These are phyloP conservation scores for Turritopsis dohrnii DNA, from an alignment of 30 jellyfish, hydroid and myxozoan genomes.

Conservation along the genomic window DNA sequence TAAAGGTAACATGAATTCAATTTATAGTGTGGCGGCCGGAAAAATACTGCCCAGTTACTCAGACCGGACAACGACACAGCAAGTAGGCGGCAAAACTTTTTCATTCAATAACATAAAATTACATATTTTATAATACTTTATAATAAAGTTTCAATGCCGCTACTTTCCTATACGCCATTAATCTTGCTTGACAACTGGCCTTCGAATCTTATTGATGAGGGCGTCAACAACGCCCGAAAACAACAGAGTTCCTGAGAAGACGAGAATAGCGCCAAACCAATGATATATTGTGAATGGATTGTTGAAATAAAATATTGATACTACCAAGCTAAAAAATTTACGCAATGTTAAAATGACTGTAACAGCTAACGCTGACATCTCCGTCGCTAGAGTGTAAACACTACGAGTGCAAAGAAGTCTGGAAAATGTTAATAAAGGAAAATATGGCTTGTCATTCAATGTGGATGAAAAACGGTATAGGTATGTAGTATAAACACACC, in stretches of 20 bases:
- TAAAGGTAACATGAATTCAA: too few relatives aligned
- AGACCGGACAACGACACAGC: not conserved
- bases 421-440: conserved; percentile 2
- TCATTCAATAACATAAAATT: not conserved
- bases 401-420: conserved; percentile 79
- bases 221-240: conserved; percentile 38
- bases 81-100: not conserved
- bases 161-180: not conserved
- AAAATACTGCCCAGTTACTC: too few relatives aligned
- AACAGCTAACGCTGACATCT: conserved; percentile 66
- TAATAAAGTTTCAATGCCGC: not conserved
- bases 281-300: conserved; percentile 80
- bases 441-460: too few relatives aligned
- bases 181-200: not conserved
- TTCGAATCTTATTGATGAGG: not conserved
- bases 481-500: too few relatives aligned
- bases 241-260: conserved; percentile 67
- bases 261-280: conserved; percentile 86
- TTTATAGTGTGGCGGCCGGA: too few relatives aligned
- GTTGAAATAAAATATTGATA: conserved; percentile 60
- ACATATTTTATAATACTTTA: not conserved
- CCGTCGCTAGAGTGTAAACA: conserved; percentile 73
- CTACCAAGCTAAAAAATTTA: conserved; percentile 60
- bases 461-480: too few relatives aligned
- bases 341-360: conserved; percentile 77